Percentiles rank a stretch among this genome's conserved stretches.
Evolutionary conservation across 2,888 invertebrate species (phyloP).

Genomic region (Nomada fucata): DNA sequence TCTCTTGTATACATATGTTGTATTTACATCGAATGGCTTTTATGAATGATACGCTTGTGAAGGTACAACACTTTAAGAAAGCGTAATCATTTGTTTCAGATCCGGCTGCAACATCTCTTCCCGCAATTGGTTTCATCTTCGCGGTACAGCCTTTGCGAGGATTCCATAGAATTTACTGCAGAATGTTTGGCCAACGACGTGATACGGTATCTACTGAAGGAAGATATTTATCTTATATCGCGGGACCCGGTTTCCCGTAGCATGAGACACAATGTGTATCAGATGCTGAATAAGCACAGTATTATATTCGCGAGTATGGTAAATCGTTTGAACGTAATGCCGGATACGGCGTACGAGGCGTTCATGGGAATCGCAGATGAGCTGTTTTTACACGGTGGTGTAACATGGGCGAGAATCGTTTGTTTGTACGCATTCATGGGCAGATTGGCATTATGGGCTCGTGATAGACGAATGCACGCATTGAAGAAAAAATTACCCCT

Average conservation of each 20-base stretch:
- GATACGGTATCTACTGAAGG: conserved; percentile 81
- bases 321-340: conserved; percentile 82
- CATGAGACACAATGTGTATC: conserved; percentile 83
- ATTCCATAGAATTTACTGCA: conserved; percentile 80
- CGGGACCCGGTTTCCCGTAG: conserved; percentile 83
- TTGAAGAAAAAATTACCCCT: conserved; percentile 81
- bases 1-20: conserved; percentile 1
- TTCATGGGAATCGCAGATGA: conserved; percentile 84
- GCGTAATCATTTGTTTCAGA: conserved; percentile 69
- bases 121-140: conserved; percentile 79
- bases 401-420: conserved; percentile 84
- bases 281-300: conserved; percentile 84
- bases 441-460: conserved; percentile 82
- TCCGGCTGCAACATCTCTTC: conserved; percentile 81
- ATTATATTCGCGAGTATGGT: conserved; percentile 85
- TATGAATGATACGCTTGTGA: too few relatives aligned
- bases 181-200: conserved; percentile 81
- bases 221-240: conserved; percentile 82
- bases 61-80: not conserved
- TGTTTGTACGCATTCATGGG: conserved; percentile 84
- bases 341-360: conserved; percentile 83
- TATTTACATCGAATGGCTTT: not conserved
- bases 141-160: conserved; percentile 76
- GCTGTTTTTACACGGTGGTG: conserved; percentile 82
- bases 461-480: conserved; percentile 81